Evolutionary conservation across 2,888 invertebrate species (phyloP).

Genomic region (Heliothis peltigera): DNA sequence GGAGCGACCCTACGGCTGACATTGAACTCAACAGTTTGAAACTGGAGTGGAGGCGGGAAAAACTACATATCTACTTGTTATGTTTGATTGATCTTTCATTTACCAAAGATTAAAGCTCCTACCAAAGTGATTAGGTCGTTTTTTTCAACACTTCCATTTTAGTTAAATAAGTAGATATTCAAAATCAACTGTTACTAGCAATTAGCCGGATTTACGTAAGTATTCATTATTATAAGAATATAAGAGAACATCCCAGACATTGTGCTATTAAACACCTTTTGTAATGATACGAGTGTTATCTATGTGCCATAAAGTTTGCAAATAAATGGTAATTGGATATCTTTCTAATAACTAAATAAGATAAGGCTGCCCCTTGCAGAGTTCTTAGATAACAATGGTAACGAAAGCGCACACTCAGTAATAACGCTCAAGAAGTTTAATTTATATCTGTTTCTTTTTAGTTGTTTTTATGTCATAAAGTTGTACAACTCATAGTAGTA

Average conservation of each 20-base stretch:
- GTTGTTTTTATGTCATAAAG: neutral
- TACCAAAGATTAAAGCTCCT: neutral
- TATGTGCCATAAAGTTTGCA: constrained; percentile 22
- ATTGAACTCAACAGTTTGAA: constrained; percentile 80
- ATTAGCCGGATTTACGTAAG: no score
- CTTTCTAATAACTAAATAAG: constrained; percentile 24
- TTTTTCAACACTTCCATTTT: no score
- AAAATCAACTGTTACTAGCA: no score
- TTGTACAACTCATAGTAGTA: neutral
- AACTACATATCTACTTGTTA: constrained; percentile 5
- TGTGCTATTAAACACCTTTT: constrained; percentile 27
- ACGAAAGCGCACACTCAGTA: constrained; percentile 11
- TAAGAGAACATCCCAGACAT: neutral
- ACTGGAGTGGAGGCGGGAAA: constrained; percentile 59
- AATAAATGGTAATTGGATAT: constrained; percentile 30
- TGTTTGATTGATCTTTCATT: neutral
- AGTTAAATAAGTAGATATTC: no score
- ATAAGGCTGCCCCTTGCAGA: constrained; percentile 9
- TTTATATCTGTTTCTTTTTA: neutral
- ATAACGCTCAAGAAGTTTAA: neutral
- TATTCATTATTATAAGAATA: neutral
- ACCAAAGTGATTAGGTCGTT: neutral
- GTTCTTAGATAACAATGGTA: constrained; percentile 20
- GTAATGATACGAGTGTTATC: constrained; percentile 12
- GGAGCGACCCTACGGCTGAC: constrained; percentile 81